Conservation (phyloP, 2,113 vertebrate genomes). For the Rhinogobius similis region DNA sequence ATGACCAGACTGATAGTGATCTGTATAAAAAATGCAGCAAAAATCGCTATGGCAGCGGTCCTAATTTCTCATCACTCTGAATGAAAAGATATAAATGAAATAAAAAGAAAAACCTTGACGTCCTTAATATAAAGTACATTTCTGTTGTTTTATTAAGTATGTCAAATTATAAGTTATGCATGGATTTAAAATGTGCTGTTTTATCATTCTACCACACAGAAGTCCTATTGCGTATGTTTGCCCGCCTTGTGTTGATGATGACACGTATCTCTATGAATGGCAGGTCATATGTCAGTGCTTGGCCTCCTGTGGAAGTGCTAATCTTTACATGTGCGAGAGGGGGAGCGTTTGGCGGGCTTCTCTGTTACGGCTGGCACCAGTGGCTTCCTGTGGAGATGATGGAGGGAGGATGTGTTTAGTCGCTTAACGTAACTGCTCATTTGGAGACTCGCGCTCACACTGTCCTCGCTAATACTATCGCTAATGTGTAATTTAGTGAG, state of each 20-base stretch:
- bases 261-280: constrained; percentile 16
- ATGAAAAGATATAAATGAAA: no score
- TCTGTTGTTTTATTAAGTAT: no score
- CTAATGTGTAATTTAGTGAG: constrained; percentile 48
- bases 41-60: no score
- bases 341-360: constrained; percentile 35
- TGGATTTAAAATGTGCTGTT: no score
- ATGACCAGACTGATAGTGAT: no score
- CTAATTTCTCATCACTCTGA: neutral
- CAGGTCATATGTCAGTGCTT: constrained; percentile 45
- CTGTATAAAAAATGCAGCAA: no score
- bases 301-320: constrained; percentile 18
- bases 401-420: constrained; percentile 78
- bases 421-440: constrained; percentile 81
- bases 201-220: neutral
- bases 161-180: no score
- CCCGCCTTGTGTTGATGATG: neutral
- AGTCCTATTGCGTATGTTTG: neutral
- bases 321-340: constrained; percentile 34
- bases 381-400: constrained; percentile 69
- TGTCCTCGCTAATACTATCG: constrained; percentile 70
- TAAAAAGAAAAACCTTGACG: no score
- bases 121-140: no score
- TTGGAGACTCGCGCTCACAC: constrained; percentile 67
- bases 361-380: constrained; percentile 55